phyloP scores from a whole-genome alignment of 2,113 vertebrate genomes.

The Chaetops frenatus region DNA sequence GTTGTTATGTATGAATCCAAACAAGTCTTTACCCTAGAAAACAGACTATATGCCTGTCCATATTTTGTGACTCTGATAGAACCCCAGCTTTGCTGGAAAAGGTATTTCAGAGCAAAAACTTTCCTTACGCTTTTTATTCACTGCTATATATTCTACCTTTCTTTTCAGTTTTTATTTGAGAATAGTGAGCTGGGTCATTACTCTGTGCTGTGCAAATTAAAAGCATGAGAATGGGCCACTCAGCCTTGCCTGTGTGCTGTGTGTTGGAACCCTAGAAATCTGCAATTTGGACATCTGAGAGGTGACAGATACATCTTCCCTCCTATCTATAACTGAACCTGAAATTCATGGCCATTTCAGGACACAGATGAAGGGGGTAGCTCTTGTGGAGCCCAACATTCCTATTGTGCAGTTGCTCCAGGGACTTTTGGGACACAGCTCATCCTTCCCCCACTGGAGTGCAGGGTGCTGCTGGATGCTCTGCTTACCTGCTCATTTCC shows the following conservation, averaged over 20 bases:
- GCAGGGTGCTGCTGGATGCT: background rate
- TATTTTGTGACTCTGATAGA: background rate
- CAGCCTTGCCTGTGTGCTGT: background rate
- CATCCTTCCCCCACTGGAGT: accelerated
- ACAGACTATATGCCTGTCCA: background rate
- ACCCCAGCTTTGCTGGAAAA: background rate
- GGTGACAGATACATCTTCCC: background rate
- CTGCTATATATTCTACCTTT: background rate
- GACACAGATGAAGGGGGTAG: background rate
- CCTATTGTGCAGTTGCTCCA: background rate
- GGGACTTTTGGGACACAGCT: background rate
- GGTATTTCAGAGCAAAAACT: background rate
- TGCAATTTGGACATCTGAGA: background rate
- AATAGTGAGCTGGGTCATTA: background rate
- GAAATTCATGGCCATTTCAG: background rate
- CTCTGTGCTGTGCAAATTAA: background rate
- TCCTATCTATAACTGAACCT: background rate
- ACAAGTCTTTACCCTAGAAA: background rate
- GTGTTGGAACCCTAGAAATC: background rate
- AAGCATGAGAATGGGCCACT: background rate
- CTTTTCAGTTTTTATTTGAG: background rate
- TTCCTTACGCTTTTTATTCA: background rate
- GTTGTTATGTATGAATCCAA: background rate
- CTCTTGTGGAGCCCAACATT: background rate
- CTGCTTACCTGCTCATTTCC: constrained; percentile 81